Percentiles rank a stretch among this genome's conserved stretches.
Conservation (phyloP, 2,797 vertebrate genomes). For the Atherinosoma microstoma region DNA sequence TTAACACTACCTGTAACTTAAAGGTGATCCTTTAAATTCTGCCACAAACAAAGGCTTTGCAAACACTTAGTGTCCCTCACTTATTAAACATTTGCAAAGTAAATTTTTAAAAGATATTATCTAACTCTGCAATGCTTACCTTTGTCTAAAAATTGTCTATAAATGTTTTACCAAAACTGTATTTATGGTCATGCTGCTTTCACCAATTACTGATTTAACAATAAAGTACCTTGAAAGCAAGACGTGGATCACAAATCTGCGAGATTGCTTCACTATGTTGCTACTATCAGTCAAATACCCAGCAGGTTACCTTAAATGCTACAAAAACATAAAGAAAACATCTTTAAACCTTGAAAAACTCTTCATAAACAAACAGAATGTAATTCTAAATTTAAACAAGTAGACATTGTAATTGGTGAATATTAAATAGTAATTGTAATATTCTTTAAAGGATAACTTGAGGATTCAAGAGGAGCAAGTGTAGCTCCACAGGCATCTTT, state of each 20-base stretch:
- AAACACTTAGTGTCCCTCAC: background rate
- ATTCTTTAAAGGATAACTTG: constrained; percentile 78
- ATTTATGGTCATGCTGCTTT: background rate
- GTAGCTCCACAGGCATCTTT: constrained; percentile 43
- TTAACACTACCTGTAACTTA: background rate
- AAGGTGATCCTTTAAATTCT: background rate
- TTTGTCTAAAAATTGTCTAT: background rate
- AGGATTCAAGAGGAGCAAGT: constrained; percentile 61
- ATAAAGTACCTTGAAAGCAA: background rate
- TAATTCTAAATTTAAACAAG: constrained; percentile 56
- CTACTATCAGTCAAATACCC: too few relatives aligned
- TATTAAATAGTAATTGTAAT: constrained; percentile 76
- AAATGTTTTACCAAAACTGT: background rate
- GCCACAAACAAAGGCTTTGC: background rate
- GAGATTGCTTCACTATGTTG: background rate
- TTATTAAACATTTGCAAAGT: background rate
- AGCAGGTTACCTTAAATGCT: background rate
- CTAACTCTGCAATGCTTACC: background rate
- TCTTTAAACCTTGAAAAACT: background rate
- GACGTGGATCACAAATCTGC: background rate
- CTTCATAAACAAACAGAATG: constrained; percentile 41
- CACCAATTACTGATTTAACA: background rate
- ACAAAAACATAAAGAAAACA: constrained; percentile 11
- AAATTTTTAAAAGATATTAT: background rate
- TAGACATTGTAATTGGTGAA: constrained; percentile 74